Conservation (phyloP, 2,113 vertebrate genomes). For the Plotosus lineatus region DNA sequence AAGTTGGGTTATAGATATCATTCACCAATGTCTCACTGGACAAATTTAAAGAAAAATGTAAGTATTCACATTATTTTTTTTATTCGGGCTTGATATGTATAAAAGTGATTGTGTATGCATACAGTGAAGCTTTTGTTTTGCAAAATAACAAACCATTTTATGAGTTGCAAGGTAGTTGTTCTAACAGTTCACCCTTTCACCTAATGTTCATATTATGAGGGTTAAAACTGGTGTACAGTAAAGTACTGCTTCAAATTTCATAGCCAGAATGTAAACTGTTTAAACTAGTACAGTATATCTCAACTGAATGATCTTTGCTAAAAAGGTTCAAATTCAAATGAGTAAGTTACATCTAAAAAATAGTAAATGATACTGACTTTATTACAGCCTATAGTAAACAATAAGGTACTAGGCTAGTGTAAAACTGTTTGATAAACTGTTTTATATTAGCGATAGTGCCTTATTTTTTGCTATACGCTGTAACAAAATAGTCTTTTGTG, state of each 20-base stretch:
- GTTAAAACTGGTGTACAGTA: not conserved
- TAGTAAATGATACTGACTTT: too few relatives aligned
- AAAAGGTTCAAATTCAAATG: too few relatives aligned
- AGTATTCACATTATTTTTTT: conserved; percentile 23
- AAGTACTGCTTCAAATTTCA: not conserved
- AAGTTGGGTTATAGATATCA: not conserved
- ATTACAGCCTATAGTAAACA: too few relatives aligned
- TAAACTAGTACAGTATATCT: too few relatives aligned
- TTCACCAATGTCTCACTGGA: conserved; percentile 27
- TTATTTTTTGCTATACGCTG: too few relatives aligned
- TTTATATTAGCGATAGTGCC: too few relatives aligned
- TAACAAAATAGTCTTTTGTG: too few relatives aligned
- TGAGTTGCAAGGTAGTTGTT: not conserved
- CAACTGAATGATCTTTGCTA: too few relatives aligned
- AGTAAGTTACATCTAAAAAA: too few relatives aligned
- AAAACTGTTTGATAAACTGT: too few relatives aligned
- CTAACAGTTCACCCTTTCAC: not conserved
- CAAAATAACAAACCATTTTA: not conserved
- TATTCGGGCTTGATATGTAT: not conserved
- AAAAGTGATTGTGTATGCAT: not conserved
- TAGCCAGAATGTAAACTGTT: not conserved
- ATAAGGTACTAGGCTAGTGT: too few relatives aligned
- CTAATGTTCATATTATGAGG: not conserved
- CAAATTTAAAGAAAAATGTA: conserved; percentile 36
- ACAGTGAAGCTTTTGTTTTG: not conserved